Evolutionary conservation across 2,888 invertebrate genomes (phyloP).

Genomic region (Ophion costatus): DNA sequence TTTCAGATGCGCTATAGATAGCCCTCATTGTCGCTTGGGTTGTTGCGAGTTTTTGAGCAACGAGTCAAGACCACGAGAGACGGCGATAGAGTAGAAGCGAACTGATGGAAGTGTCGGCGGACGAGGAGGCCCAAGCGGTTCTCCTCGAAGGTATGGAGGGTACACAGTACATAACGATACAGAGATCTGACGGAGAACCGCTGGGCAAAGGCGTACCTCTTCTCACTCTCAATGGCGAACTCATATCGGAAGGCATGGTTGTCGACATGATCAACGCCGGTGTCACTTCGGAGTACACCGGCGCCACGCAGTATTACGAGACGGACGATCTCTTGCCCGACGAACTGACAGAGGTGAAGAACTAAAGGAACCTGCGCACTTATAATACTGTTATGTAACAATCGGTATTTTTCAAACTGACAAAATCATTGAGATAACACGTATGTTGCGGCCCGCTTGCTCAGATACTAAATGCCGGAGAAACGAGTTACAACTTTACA

Average conservation of each 20-base stretch:
- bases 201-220: constrained; percentile 80
- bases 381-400: neutral
- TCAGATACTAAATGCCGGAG: no score
- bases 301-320: constrained; percentile 80
- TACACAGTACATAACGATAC: constrained; percentile 83
- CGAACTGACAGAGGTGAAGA: constrained; percentile 79
- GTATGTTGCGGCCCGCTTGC: no score
- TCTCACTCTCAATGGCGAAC: constrained; percentile 80
- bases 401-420: neutral
- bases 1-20: constrained; percentile 8
- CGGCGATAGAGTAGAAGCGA: neutral
- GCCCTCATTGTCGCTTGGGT: neutral
- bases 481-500: no score
- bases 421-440: no score
- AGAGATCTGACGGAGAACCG: constrained; percentile 80
- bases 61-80: no score
- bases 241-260: constrained; percentile 82
- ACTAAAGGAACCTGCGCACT: neutral
- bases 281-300: constrained; percentile 78
- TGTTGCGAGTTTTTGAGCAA: neutral
- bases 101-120: constrained; percentile 78
- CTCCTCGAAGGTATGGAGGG: constrained; percentile 81
- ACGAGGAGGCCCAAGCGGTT: constrained; percentile 81
- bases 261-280: constrained; percentile 82
- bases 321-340: constrained; percentile 80